A percentile compares a stretch with the other conserved stretches of the same genome.
Conservation (phyloP, 2,888 invertebrate species). For the Tipula vernalis region DNA sequence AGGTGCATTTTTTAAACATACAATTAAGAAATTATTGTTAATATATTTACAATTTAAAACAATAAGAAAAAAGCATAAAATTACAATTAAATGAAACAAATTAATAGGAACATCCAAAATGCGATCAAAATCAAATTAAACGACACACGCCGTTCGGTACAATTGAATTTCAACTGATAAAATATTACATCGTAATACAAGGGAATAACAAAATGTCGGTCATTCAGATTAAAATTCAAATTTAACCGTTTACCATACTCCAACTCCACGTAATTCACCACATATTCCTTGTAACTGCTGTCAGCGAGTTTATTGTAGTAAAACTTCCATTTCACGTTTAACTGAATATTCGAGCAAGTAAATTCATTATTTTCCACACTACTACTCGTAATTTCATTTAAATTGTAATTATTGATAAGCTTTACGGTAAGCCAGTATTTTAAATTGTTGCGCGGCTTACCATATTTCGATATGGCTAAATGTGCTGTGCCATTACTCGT, state of each 20-base stretch:
- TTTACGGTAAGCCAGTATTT: conserved; percentile 26
- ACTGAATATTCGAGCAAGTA: conserved; percentile 29
- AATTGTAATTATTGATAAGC: conserved; percentile 19
- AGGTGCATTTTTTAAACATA: background rate
- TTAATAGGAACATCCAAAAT: background rate
- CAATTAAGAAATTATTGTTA: background rate
- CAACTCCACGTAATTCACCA: conserved; percentile 24
- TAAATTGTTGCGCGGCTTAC: conserved; percentile 24
- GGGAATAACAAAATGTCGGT: conserved; percentile 20
- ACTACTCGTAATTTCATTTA: conserved; percentile 21
- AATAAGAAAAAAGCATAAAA: background rate
- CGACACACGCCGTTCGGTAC: background rate
- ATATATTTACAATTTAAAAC: background rate
- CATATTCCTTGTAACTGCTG: conserved; percentile 21
- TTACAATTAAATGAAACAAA: background rate
- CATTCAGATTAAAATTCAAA: conserved; percentile 27
- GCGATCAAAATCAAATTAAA: background rate
- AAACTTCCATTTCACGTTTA: conserved; percentile 28
- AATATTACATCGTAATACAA: conserved; percentile 28
- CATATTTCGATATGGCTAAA: conserved; percentile 25
- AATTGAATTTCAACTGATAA: conserved; percentile 15
- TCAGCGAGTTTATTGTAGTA: conserved; percentile 19
- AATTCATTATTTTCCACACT: conserved; percentile 20
- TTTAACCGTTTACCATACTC: conserved; percentile 27
- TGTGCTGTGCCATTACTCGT: conserved; percentile 12